phyloP scores from a whole-genome alignment of 64 coral and sea anemone species.

The Actinia tenebrosa region DNA sequence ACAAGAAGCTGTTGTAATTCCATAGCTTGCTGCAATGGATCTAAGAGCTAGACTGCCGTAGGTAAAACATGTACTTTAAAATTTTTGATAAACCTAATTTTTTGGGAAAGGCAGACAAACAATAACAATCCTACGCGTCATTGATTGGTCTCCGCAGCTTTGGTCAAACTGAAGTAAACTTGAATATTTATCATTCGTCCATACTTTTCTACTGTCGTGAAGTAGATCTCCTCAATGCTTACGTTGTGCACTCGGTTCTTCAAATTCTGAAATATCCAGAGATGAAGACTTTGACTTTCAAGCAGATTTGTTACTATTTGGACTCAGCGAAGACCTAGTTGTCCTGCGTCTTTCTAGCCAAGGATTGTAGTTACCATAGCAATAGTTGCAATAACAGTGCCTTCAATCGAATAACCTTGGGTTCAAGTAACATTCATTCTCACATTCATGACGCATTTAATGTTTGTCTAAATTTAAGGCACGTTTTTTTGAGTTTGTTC shows the following conservation, averaged over 20 bases:
- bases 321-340: not conserved
- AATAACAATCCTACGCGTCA: not conserved
- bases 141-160: not conserved
- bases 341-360: not conserved
- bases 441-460: not conserved
- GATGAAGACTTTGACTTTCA: not conserved
- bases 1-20: not conserved
- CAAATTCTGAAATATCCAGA: not conserved
- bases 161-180: not conserved
- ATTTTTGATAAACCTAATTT: not conserved
- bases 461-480: not conserved
- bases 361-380: not conserved
- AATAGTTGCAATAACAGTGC: not conserved
- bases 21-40: constrained; percentile 3
- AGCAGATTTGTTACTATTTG: not conserved
- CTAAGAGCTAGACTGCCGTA: not conserved
- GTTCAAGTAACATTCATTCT: constrained; percentile 1
- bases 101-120: not conserved
- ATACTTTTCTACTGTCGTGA: not conserved
- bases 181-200: not conserved
- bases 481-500: not conserved
- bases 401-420: not conserved
- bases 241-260: not conserved
- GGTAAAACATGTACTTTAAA: not conserved
- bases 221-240: not conserved